Percentiles rank a stretch among this genome's conserved stretches.
These are phyloP conservation scores for Tetraodon nigroviridis DNA, from an alignment of 2,113 vertebrate species.

Conservation along the genomic window DNA sequence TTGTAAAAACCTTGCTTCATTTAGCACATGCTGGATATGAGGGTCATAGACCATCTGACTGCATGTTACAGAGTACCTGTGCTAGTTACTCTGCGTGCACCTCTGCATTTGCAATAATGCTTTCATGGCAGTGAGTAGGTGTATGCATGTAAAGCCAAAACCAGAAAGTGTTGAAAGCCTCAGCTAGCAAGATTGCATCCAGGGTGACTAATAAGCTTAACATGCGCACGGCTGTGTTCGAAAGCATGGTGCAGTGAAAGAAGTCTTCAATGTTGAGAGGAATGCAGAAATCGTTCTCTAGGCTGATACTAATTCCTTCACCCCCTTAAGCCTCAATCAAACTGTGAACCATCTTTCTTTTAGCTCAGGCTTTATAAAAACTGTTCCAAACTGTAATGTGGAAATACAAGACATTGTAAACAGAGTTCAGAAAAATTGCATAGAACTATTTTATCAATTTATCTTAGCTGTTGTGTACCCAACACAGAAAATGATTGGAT, in stretches of 20 bases:
- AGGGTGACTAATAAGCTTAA: conserved; percentile 81
- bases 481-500: not conserved
- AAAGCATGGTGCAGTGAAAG: conserved; percentile 65
- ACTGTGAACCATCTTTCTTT: conserved; percentile 66
- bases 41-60: conserved; percentile 37
- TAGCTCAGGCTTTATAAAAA: conserved; percentile 48
- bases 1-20: conserved; percentile 58
- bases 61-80: conserved; percentile 58
- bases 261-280: conserved; percentile 64
- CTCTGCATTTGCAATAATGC: conserved; percentile 66
- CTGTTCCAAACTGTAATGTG: conserved; percentile 33
- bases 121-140: conserved; percentile 75
- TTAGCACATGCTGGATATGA: conserved; percentile 42
- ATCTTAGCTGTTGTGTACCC: conserved; percentile 10
- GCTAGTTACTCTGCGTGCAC: conserved; percentile 59
- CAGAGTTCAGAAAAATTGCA: conserved; percentile 43
- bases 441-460: conserved; percentile 25
- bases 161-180: conserved; percentile 78
- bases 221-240: conserved; percentile 74
- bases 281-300: conserved; percentile 70
- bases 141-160: conserved; percentile 75
- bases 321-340: conserved; percentile 69
- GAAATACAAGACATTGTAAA: conserved; percentile 41
- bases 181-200: conserved; percentile 78
- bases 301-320: conserved; percentile 72